Conservation (phyloP, 1,140 invertebrate genomes). For the Drosophila arawakana region DNA sequence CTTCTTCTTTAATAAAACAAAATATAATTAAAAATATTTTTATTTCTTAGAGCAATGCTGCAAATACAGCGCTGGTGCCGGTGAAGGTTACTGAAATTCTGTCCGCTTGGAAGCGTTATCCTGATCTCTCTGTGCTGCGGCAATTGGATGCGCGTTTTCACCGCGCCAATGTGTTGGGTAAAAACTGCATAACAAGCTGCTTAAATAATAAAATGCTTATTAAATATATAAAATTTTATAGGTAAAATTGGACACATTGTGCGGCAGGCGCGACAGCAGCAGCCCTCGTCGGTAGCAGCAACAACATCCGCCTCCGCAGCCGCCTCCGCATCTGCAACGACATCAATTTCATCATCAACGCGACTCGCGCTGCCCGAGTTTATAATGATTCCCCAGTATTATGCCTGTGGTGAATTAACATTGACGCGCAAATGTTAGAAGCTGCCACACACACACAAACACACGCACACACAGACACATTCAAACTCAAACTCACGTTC, state of each 20-base stretch:
- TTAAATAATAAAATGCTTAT: background rate
- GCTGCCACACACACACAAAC: conserved; percentile 8
- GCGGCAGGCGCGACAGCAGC: conserved; percentile 59
- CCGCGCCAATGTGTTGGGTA: conserved; percentile 75
- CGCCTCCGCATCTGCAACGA: conserved; percentile 46
- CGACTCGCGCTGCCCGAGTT: conserved; percentile 67
- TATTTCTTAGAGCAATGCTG: conserved; percentile 38
- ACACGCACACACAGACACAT: conserved; percentile 19
- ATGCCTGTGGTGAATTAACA: conserved; percentile 70
- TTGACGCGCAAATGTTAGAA: conserved; percentile 69
- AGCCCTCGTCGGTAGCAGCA: conserved; percentile 19
- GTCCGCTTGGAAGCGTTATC: conserved; percentile 63
- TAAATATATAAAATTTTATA: conserved; percentile 12
- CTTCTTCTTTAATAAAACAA: background rate
- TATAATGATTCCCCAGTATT: conserved; percentile 82
- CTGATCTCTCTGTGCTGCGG: conserved; percentile 69
- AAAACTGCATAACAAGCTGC: background rate
- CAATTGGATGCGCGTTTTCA: conserved; percentile 72
- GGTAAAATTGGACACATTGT: conserved; percentile 79
- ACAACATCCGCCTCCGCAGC: conserved; percentile 37
- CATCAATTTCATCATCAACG: conserved; percentile 34
- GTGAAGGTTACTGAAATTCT: conserved; percentile 71
- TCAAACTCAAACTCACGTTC: conserved; percentile 20
- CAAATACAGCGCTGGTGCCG: conserved; percentile 48
- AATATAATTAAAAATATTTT: background rate